Evolutionary conservation across 37 sponge, comb jelly and placozoan species (phyloP).

Genomic region (Oscarella lobularis): DNA sequence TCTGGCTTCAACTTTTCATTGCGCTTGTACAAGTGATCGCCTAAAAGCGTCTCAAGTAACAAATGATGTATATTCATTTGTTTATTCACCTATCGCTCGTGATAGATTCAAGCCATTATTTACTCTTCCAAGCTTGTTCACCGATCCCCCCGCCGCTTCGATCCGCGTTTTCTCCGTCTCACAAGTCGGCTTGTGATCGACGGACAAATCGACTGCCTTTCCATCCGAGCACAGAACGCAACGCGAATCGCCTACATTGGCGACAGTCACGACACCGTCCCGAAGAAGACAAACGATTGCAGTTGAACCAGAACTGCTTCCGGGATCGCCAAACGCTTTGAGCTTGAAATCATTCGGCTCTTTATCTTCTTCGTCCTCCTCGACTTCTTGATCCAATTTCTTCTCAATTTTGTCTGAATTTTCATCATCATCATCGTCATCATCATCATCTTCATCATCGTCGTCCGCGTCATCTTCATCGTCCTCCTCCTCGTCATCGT

Average conservation of each 20-base stretch:
- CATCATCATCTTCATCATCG: neutral
- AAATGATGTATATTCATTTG: too few species aligned
- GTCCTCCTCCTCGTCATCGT: neutral
- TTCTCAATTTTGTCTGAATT: too few species aligned
- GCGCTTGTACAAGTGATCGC: slow-evolving; percentile 77
- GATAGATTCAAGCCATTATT: slow-evolving; percentile 83
- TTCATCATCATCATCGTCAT: too few species aligned
- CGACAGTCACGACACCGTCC: slow-evolving; percentile 43
- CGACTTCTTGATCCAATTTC: neutral
- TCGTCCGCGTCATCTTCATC: neutral
- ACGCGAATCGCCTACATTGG: slow-evolving; percentile 86
- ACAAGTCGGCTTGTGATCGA: slow-evolving; percentile 79
- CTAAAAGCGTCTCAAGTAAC: slow-evolving; percentile 11
- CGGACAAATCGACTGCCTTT: slow-evolving; percentile 46
- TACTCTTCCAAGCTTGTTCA: slow-evolving; percentile 49
- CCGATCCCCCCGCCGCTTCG: slow-evolving; percentile 60
- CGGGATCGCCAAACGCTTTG: neutral
- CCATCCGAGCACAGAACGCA: slow-evolving; percentile 61
- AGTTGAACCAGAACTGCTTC: slow-evolving; percentile 72
- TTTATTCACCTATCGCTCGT: slow-evolving; percentile 55
- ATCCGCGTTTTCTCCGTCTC: slow-evolving; percentile 53
- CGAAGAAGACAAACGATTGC: slow-evolving; percentile 58
- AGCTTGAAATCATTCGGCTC: neutral
- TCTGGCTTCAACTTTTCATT: slow-evolving; percentile 49
- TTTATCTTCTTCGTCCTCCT: slow-evolving; percentile 1